phyloP scores from a whole-genome alignment of 2,888 invertebrate genomes.

The Peribatodes rhomboidaria region DNA sequence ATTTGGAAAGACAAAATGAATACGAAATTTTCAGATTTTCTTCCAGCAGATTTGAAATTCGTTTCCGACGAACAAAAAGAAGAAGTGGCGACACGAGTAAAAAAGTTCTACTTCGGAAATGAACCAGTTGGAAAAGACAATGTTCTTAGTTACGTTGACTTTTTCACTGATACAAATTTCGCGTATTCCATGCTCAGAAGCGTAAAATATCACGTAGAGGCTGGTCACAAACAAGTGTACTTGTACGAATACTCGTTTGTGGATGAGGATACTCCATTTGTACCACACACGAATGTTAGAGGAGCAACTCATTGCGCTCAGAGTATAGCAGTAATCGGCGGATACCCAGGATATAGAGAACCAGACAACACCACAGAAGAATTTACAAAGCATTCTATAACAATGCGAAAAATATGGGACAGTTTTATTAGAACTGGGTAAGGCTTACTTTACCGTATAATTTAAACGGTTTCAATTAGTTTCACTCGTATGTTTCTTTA shows the following conservation, averaged over 20 bases:
- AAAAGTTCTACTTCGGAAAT: constrained; percentile 56
- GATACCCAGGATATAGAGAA: constrained; percentile 47
- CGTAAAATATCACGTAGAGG: no score
- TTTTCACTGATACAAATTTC: constrained; percentile 58
- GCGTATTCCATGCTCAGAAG: constrained; percentile 38
- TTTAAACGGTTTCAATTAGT: background rate
- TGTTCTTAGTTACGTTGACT: constrained; percentile 17
- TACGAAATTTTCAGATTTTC: constrained; percentile 61
- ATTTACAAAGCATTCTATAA: background rate
- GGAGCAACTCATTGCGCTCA: constrained; percentile 59
- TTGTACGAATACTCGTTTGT: constrained; percentile 53
- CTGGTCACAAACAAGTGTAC: constrained; percentile 51
- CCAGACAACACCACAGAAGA: constrained; percentile 19
- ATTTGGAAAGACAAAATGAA: constrained; percentile 22
- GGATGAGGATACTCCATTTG: constrained; percentile 51
- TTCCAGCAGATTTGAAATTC: constrained; percentile 61
- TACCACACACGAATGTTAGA: no score
- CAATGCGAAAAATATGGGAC: background rate
- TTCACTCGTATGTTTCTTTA: no score
- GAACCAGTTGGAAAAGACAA: constrained; percentile 46
- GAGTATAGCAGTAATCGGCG: constrained; percentile 50
- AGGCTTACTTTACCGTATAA: no score
- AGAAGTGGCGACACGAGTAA: constrained; percentile 50
- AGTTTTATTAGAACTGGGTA: background rate
- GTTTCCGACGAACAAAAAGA: constrained; percentile 50